Conservation (phyloP, 2,888 invertebrate genomes). For the Escarpia spicata region DNA sequence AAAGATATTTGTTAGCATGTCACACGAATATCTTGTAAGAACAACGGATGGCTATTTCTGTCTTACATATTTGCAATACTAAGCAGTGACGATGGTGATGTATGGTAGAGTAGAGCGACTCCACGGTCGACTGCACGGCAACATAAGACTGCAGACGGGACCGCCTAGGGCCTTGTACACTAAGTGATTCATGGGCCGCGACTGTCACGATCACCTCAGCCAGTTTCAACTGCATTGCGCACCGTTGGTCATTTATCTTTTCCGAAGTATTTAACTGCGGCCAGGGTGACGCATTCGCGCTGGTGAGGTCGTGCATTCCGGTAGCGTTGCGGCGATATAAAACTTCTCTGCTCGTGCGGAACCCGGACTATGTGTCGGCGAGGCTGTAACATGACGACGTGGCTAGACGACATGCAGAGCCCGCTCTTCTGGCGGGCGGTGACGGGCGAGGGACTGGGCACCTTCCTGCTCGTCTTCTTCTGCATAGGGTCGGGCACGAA, state of each 20-base stretch:
- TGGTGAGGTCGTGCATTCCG: no score
- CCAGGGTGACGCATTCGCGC: background rate
- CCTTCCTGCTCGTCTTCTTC: constrained; percentile 82
- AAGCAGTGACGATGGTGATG: background rate
- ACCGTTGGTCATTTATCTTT: background rate
- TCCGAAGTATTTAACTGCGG: background rate
- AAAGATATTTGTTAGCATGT: background rate
- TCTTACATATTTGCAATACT: background rate
- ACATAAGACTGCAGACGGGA: background rate
- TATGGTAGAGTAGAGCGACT: background rate
- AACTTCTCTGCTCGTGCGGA: background rate
- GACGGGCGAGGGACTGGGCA: constrained; percentile 85
- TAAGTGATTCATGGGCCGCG: background rate
- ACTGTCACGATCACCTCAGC: background rate
- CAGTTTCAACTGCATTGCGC: background rate
- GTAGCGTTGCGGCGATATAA: background rate
- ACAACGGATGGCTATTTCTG: background rate
- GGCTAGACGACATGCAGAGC: constrained; percentile 39
- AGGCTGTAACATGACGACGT: background rate
- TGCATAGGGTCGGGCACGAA: constrained; percentile 72
- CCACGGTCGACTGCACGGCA: background rate
- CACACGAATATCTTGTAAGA: background rate
- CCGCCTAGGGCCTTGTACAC: background rate
- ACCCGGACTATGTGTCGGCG: background rate
- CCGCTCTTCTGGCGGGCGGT: constrained; percentile 77